Percentiles rank a stretch among this genome's conserved stretches.
Conservation (phyloP, 2,113 vertebrate genomes). For the Leucopsar rothschildi region DNA sequence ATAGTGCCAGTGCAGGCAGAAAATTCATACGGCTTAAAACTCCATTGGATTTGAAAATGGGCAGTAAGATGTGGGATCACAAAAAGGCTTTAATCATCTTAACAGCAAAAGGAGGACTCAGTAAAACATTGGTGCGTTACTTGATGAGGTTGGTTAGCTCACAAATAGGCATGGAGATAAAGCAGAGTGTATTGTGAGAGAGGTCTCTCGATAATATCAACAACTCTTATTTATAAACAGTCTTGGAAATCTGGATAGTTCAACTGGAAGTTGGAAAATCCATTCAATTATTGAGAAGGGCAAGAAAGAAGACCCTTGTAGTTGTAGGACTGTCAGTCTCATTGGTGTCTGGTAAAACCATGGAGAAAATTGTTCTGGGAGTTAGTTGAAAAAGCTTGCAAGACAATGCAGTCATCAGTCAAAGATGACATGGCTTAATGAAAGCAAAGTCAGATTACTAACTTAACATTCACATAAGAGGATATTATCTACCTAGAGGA, state of each 20-base stretch:
- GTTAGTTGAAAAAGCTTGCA: not conserved
- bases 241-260: not conserved
- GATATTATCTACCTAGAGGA: not conserved
- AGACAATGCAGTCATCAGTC: not conserved
- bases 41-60: not conserved
- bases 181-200: not conserved
- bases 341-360: not conserved
- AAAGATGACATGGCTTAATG: not conserved
- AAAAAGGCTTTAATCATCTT: not conserved
- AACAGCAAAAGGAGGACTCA: not conserved
- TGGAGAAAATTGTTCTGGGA: not conserved
- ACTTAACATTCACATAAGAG: not conserved
- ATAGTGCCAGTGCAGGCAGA: accelerated
- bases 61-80: not conserved
- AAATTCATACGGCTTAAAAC: accelerated
- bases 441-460: not conserved
- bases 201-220: not conserved
- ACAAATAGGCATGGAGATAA: not conserved
- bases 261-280: not conserved
- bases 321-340: not conserved
- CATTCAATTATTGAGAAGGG: not conserved
- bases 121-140: not conserved
- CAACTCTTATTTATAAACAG: not conserved
- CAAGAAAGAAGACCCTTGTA: not conserved
- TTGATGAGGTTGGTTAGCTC: not conserved